phyloP scores from a whole-genome alignment of 1,140 invertebrate species.

The Drosophila albomicans region DNA sequence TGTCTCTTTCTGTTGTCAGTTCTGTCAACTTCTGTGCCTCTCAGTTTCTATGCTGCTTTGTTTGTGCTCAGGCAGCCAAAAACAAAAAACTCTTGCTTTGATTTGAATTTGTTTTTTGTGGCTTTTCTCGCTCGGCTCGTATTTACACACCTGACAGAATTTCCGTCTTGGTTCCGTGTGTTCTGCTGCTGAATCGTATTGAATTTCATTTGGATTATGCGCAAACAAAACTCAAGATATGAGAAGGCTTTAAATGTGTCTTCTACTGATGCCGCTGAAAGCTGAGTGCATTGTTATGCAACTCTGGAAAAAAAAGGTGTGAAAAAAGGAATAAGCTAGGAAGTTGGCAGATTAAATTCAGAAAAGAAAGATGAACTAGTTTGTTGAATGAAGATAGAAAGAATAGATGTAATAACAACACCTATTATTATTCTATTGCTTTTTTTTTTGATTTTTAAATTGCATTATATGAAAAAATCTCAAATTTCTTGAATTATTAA shows the following conservation, averaged over 20 bases:
- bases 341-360: neutral
- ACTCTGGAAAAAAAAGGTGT: constrained; percentile 20
- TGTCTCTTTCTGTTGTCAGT: constrained; percentile 14
- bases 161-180: constrained; percentile 46
- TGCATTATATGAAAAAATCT: too few species aligned
- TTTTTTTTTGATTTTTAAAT: too few species aligned
- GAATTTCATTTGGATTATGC: constrained; percentile 27
- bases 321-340: constrained; percentile 7
- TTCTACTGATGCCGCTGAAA: constrained; percentile 20
- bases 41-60: constrained; percentile 37
- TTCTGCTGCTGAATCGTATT: constrained; percentile 38
- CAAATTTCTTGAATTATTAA: too few species aligned
- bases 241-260: neutral
- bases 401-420: too few species aligned
- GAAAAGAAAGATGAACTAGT: neutral
- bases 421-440: too few species aligned
- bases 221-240: constrained; percentile 16
- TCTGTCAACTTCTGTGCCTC: constrained; percentile 21
- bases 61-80: constrained; percentile 58
- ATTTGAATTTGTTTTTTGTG: neutral
- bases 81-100: constrained; percentile 44
- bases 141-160: constrained; percentile 58
- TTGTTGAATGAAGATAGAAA: neutral
- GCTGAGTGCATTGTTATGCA: constrained; percentile 29
- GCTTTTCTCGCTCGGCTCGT: neutral